Base-by-base conservation (phyloP, 2,797 vertebrate species). In the Menidia menidia region DNA sequence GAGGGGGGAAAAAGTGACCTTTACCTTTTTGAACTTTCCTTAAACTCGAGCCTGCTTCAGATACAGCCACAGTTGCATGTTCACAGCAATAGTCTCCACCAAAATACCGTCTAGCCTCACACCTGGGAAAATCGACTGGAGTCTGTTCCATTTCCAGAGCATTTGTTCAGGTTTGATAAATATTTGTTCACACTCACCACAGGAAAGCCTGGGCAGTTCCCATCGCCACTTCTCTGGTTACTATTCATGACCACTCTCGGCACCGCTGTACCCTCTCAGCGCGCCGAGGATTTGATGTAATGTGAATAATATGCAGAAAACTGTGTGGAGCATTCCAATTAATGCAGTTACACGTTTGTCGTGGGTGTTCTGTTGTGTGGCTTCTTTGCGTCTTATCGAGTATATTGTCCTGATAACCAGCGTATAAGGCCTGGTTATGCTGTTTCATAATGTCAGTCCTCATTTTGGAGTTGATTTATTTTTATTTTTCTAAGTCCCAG, bases 281-380 rank as follows among this genome's bases (percentile, higher is more conserved):
- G 69, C 68, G 81, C 83, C 19, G 77, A 82, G 80, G 86, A 78
- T 87, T 88, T 83, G 82, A 89, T 86, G 88, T 87, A 87, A 91
- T 92, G 86, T 90, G 88, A 88, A 87, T 87, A 84, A 87, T 90
- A 84, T 87, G 90, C 89, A 88, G 89, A 87, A 83, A 85, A 85
- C 72, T 73, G 78, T 80, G 86, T 85, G 82, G 79, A 80, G 77
- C 88, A 88, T 92, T 90, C 86, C 85, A 82, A 69, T 86, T 86
- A 84, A 86, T 88, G 88, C 85, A 84, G 76, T 89, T 88, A 74
- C 86, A 84, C 68, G 68, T 86, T 80, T 80, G 73, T 86, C 78
- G 87, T 90, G 82, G 87, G 77, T 86, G 86, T 89, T 87, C 83
- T 87, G 73, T 89, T 77, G 83, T 89, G 81, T 87, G 85, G 82